A percentile compares a stretch with the other conserved stretches of the same genome.
These are phyloP conservation scores for Leptosomus discolor DNA, from an alignment of 2,113 vertebrate species.

Conservation along the genomic window DNA sequence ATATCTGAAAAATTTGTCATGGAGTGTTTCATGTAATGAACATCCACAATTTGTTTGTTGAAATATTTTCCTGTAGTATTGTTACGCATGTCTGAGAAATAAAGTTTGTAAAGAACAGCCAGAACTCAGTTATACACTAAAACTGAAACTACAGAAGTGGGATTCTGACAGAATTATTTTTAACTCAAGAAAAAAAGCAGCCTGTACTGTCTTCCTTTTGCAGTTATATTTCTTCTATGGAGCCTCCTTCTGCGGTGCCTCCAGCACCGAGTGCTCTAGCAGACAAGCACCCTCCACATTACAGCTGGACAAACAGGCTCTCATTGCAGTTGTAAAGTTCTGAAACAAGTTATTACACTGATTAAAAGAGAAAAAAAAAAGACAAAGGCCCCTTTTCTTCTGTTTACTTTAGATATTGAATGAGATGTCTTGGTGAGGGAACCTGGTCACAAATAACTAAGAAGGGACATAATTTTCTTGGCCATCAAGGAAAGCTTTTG, in stretches of 20 bases:
- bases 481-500: not conserved
- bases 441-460: slow-evolving; percentile 1
- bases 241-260: not conserved
- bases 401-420: slow-evolving; percentile 20
- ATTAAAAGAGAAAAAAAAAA: not conserved
- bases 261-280: not conserved
- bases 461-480: not conserved
- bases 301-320: slow-evolving; percentile 14
- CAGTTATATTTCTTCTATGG: not conserved
- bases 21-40: slow-evolving; percentile 23
- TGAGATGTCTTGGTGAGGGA: not conserved
- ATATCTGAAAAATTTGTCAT: slow-evolving; percentile 25
- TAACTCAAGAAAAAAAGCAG: not conserved
- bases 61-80: slow-evolving; percentile 2
- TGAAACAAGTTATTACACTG: not conserved
- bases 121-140: not conserved
- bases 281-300: not conserved
- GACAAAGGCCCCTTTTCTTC: not conserved
- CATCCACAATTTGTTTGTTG: not conserved
- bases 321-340: not conserved
- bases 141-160: not conserved
- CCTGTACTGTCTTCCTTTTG: not conserved
- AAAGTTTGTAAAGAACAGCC: not conserved
- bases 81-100: not conserved
- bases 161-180: not conserved